Percentiles rank a stretch among this genome's conserved stretches.
phyloP scores from a whole-genome alignment of 2,113 vertebrate species.

The Catharus bicknelli region DNA sequence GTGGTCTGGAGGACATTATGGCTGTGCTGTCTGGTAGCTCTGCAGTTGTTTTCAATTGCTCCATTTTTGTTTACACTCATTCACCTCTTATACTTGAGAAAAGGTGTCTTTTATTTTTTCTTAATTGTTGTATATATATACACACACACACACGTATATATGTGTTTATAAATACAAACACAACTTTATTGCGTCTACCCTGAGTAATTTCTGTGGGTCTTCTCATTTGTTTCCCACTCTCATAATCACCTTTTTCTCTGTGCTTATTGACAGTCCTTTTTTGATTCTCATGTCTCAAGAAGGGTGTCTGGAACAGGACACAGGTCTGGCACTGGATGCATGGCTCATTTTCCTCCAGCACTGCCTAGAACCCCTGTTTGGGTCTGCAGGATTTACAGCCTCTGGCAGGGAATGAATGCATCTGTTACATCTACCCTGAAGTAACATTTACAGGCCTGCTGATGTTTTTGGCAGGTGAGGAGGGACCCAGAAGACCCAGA shows the following conservation, averaged over 20 bases:
- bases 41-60: neutral
- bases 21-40: neutral
- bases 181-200: neutral
- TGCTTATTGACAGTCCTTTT: neutral
- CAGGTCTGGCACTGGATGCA: neutral
- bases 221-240: neutral
- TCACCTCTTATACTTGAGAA: neutral
- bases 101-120: neutral
- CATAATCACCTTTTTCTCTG: neutral
- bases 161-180: neutral
- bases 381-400: neutral
- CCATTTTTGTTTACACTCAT: neutral
- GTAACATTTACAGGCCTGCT: neutral
- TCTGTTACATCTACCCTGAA: neutral
- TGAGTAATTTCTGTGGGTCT: neutral
- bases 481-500: neutral
- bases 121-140: neutral
- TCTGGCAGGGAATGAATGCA: neutral
- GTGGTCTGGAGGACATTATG: neutral
- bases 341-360: neutral
- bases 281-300: neutral
- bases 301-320: neutral
- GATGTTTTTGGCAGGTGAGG: neutral
- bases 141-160: rapidly evolving
- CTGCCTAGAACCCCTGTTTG: neutral